Conservation (phyloP, 2,113 vertebrate genomes). For the Passer montanus region DNA sequence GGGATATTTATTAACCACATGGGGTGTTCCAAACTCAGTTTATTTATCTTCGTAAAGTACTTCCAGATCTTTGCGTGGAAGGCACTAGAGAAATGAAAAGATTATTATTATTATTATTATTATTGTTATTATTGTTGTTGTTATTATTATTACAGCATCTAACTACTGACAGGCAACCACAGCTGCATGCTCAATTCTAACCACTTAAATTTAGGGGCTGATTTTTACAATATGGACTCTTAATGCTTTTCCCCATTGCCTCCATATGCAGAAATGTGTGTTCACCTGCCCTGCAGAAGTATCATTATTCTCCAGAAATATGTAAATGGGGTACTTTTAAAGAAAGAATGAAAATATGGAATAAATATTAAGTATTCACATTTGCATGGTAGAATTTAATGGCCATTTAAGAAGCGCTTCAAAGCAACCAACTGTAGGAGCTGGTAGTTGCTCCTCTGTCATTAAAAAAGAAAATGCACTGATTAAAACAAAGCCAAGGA, state of each 20-base stretch:
- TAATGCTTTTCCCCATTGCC: conserved; percentile 21
- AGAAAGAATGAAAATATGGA: conserved; percentile 10
- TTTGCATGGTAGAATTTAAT: background rate
- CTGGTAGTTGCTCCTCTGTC: background rate
- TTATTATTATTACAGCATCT: conserved; percentile 62
- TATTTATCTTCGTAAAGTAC: conserved; percentile 61
- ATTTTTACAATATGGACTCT: conserved; percentile 49
- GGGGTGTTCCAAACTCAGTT: conserved; percentile 48
- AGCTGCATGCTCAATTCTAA: conserved; percentile 41
- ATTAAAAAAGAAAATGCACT: conserved; percentile 21
- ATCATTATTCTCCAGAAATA: conserved; percentile 54
- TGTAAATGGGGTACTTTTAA: conserved; percentile 33
- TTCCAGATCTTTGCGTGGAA: conserved; percentile 60
- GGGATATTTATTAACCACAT: conserved; percentile 50
- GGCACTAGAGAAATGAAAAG: conserved; percentile 65
- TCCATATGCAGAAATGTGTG: conserved; percentile 19
- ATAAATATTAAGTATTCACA: conserved; percentile 22
- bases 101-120: conserved; percentile 54
- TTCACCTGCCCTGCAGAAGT: conserved; percentile 59
- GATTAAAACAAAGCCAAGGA: conserved; percentile 35
- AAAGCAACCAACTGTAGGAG: background rate
- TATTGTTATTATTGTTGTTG: conserved; percentile 62
- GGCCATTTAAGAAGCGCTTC: conserved; percentile 9
- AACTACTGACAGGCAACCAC: conserved; percentile 56
- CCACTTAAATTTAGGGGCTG: conserved; percentile 49